These are phyloP conservation scores for Pomacea maculata DNA, from an alignment of 1,140 invertebrate genomes.

Conservation along the genomic window DNA sequence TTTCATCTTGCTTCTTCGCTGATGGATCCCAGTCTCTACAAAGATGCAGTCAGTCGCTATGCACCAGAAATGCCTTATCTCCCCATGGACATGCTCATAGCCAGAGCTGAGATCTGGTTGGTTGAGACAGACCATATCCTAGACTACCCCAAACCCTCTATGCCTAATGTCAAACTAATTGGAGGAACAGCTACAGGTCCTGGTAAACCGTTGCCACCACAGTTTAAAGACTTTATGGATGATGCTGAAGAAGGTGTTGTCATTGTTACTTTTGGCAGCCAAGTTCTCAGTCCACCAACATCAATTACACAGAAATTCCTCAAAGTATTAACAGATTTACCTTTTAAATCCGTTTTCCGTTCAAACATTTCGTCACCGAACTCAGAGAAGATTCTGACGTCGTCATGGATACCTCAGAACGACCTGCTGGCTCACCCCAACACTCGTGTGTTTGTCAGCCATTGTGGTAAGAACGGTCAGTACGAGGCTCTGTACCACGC, in stretches of 20 bases:
- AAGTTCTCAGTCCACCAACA: constrained; percentile 22
- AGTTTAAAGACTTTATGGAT: constrained; percentile 28
- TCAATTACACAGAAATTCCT: constrained; percentile 22
- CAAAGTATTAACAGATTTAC: constrained; percentile 18
- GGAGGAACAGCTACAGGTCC: constrained; percentile 33
- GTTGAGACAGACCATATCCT: constrained; percentile 36
- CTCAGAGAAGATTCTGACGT: constrained; percentile 28
- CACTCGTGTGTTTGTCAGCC: constrained; percentile 43
- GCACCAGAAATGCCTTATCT: constrained; percentile 13
- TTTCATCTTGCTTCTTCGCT: background rate
- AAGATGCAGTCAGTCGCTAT: background rate
- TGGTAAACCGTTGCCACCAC: constrained; percentile 14
- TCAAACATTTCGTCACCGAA: constrained; percentile 17
- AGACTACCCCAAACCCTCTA: constrained; percentile 34
- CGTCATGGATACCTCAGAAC: constrained; percentile 47
- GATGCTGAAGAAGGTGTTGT: constrained; percentile 30
- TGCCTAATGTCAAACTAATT: constrained; percentile 42
- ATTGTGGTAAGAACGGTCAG: constrained; percentile 44
- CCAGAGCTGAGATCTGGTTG: constrained; percentile 30
- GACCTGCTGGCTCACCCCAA: constrained; percentile 69
- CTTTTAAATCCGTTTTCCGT: constrained; percentile 32
- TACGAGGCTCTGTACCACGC: constrained; percentile 48
- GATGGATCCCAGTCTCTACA: background rate
- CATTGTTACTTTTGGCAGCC: constrained; percentile 39
- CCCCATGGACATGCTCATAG: background rate